Evolutionary conservation across 2,888 invertebrate genomes (phyloP).

Genomic region (Luperina testacea): DNA sequence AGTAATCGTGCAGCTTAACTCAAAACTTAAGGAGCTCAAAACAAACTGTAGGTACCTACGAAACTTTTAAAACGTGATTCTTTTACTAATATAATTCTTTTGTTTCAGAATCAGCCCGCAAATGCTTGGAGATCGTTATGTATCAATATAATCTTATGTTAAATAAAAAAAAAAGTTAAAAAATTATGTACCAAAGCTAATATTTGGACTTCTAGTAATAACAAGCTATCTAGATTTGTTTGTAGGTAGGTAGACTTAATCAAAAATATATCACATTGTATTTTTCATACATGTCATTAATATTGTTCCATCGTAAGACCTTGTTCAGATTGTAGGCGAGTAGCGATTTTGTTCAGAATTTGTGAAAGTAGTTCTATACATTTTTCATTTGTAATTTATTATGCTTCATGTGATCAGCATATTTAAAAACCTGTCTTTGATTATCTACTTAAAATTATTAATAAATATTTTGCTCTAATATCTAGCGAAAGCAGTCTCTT

Average conservation of each 20-base stretch:
- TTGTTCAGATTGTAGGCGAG: conserved; percentile 50
- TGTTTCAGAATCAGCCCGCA: conserved; percentile 66
- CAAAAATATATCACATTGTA: conserved; percentile 53
- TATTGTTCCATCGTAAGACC: conserved; percentile 32
- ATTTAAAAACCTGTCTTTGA: not conserved
- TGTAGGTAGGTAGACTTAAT: conserved; percentile 61
- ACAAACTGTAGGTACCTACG: not conserved
- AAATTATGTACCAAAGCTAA: conserved; percentile 76
- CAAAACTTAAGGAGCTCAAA: no score
- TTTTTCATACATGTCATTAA: conserved; percentile 27
- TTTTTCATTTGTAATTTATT: not conserved
- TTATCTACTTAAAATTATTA: not conserved
- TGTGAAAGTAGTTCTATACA: not conserved
- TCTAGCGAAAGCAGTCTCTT: not conserved
- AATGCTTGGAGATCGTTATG: conserved; percentile 64
- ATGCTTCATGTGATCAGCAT: not conserved
- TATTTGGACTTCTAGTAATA: conserved; percentile 73
- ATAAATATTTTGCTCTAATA: not conserved
- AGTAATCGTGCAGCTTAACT: no score
- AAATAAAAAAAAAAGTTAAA: conserved; percentile 57
- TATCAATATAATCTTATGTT: conserved; percentile 66
- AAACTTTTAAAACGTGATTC: not conserved
- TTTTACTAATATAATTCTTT: conserved; percentile 11
- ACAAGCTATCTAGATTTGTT: conserved; percentile 61
- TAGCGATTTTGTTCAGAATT: conserved; percentile 21